These are phyloP conservation scores for Tursiops truncatus DNA, from an alignment of 2,113 vertebrate species.

Conservation along the genomic window DNA sequence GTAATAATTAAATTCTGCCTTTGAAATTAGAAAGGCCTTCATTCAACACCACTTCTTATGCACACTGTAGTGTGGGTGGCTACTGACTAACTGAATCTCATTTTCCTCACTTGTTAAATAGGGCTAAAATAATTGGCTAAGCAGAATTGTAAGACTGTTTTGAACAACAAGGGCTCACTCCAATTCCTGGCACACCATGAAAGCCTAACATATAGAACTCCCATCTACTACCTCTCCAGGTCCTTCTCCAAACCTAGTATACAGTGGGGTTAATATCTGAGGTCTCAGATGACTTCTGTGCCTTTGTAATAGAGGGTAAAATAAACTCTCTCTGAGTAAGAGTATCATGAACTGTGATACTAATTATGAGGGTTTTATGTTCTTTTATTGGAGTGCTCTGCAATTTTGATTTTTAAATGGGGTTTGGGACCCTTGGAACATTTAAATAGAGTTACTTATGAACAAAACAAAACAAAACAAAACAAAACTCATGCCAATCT, in stretches of 20 bases:
- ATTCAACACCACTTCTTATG: neutral
- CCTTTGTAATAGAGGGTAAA: conserved; percentile 42
- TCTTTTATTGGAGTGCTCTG: neutral
- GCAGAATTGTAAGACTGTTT: neutral
- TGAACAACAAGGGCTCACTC: neutral
- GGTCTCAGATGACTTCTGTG: conserved; percentile 39
- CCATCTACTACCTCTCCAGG: neutral
- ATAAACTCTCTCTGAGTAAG: neutral
- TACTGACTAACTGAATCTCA: neutral
- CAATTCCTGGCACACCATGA: neutral
- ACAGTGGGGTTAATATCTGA: neutral
- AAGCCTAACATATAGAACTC: neutral
- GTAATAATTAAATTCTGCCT: neutral
- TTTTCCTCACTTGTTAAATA: neutral
- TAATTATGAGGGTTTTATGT: neutral
- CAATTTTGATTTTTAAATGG: conserved; percentile 38
- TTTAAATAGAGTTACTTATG: conserved; percentile 36
- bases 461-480: too few species aligned
- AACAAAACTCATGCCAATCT: neutral
- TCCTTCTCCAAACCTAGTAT: neutral
- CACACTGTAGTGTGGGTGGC: neutral
- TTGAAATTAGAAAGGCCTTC: neutral
- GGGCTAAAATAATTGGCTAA: neutral
- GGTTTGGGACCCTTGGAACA: neutral
- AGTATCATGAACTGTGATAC: neutral